Base-by-base conservation (phyloP, 2,888 invertebrate genomes). In the Marasmarcha lunaedactyla region DNA sequence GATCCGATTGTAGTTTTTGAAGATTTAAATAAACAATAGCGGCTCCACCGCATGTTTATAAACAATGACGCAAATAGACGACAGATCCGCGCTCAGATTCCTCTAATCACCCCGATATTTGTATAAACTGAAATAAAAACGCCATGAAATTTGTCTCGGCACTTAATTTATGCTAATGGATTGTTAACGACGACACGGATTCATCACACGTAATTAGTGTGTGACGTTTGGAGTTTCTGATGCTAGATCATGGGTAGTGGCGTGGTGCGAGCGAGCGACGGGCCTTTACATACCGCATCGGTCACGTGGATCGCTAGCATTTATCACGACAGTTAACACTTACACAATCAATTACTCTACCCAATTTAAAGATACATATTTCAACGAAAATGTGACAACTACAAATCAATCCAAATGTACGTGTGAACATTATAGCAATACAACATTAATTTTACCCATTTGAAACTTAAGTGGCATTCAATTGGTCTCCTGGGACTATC, bases 81-180 rank as follows among this genome's bases (percentile, higher is more conserved):
- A 20, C 20, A n/a, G 20, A 20, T 20, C 30, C 30, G 30, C 30
- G 9, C 30, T 30, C 30, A n/a, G 9, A 30, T 20, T 20, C 30
- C 11, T 30, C 11, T n/a, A 30, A 30, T 30, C 9, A n/a, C 11
- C n/a, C 10, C n/a, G 30, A 30, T 30, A 30, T 30, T 30, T 30
- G 30, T 30, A 69, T 62, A 55, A 49, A 51, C 60, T 52, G 47
- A 55, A 61, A 63, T 54, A 52, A 58, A 55, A 59, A 43, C 50
- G 46, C 47, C 51, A 50, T 51, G 54, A 59, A 60, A 73, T 76
- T 73, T 68, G 73, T 73, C 72, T 59, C 55, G 55, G 45, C 59
- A 51, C 58, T 60, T 71, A 63, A 69, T 76, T 74, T 71, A 73
- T 64, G 69, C 68, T 74, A 74, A 74, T 73, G 76, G 71, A 69